A percentile compares a stretch with the other conserved stretches of the same genome.
These are phyloP conservation scores for Pachypeltis micranthus DNA, from an alignment of 1,140 invertebrate genomes.

Conservation along the genomic window DNA sequence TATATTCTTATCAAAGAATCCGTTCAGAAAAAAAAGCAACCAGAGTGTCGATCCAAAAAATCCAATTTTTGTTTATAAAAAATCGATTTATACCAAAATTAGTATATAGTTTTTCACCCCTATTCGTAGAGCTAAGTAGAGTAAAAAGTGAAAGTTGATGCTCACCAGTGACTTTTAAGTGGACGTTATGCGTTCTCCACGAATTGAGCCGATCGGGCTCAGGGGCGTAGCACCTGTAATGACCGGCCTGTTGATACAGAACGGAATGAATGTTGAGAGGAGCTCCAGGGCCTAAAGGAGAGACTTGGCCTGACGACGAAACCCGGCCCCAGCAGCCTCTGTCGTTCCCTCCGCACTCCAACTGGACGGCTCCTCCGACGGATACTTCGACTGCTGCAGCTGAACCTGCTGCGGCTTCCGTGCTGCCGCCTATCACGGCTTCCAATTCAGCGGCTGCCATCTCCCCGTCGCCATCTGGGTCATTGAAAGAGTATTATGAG, in stretches of 20 bases:
- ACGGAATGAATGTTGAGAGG: conserved; percentile 51
- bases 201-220: conserved; percentile 41
- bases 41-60: background rate
- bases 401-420: conserved; percentile 34
- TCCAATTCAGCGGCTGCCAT: conserved; percentile 38
- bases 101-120: background rate
- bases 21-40: too few species aligned
- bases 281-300: conserved; percentile 43
- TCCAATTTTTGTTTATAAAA: background rate
- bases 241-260: conserved; percentile 62
- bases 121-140: background rate
- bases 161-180: conserved; percentile 45
- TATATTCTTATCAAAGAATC: too few species aligned
- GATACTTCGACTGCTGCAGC: conserved; percentile 55
- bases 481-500: too few species aligned
- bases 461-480: conserved; percentile 11
- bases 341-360: conserved; percentile 61
- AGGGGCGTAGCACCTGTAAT: conserved; percentile 57
- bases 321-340: conserved; percentile 41
- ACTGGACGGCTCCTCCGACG: conserved; percentile 67
- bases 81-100: background rate
- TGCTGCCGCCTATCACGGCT: conserved; percentile 40
- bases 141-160: too few species aligned
- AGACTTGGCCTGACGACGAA: conserved; percentile 26
- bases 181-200: conserved; percentile 40